Evolutionary conservation across 2,888 invertebrate genomes (phyloP).

Genomic region (Heliconius aoede): DNA sequence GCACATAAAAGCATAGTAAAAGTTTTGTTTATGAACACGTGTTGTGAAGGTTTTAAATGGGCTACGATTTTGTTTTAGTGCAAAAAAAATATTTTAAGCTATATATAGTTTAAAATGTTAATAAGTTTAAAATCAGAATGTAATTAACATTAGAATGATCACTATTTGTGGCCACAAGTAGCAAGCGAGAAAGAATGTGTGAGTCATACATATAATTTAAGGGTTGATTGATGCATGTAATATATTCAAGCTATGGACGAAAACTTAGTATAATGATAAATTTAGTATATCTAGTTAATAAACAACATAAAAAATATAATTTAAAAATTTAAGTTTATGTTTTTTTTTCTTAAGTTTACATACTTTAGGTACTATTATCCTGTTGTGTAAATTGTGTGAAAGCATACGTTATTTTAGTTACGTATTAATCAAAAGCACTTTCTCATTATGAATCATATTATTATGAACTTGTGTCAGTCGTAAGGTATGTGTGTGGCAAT

Average conservation of each 20-base stretch:
- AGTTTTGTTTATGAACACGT: slow-evolving; percentile 56
- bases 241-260: neutral
- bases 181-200: neutral
- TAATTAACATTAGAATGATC: neutral
- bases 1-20: slow-evolving; percentile 58
- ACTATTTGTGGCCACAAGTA: neutral
- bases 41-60: slow-evolving; percentile 42
- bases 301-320: too few relatives aligned
- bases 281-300: neutral
- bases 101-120: neutral
- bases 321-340: too few relatives aligned
- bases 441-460: slow-evolving; percentile 68
- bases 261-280: neutral
- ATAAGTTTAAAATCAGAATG: neutral
- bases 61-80: slow-evolving; percentile 9
- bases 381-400: neutral
- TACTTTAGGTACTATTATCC: too few relatives aligned
- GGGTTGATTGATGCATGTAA: neutral
- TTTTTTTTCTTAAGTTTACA: too few relatives aligned
- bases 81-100: neutral
- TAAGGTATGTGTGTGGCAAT: slow-evolving; percentile 64
- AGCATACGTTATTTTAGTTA: slow-evolving; percentile 29
- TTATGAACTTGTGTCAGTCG: slow-evolving; percentile 64
- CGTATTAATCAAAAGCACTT: slow-evolving; percentile 58
- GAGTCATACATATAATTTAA: neutral